phyloP scores from a whole-genome alignment of 2,888 invertebrate species.

The Lysandra bellargus region DNA sequence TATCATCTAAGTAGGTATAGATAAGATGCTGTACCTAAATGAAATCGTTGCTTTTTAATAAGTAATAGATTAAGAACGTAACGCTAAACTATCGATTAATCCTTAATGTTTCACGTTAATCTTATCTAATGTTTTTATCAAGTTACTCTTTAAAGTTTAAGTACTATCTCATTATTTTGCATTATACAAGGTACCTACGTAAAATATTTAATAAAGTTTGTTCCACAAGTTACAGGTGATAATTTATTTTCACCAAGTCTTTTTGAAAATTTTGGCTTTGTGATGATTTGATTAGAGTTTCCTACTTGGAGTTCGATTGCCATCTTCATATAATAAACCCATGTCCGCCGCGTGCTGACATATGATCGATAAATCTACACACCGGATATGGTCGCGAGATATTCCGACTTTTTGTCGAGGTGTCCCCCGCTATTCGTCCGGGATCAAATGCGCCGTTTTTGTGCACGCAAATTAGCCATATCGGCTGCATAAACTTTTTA shows the following conservation, averaged over 20 bases:
- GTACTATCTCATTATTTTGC: no score
- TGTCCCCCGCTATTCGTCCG: neutral
- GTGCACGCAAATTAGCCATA: slow-evolving; percentile 4
- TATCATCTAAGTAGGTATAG: no score
- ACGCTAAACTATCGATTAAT: neutral
- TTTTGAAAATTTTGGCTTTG: no score
- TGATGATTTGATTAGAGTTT: neutral
- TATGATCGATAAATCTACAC: slow-evolving; percentile 58
- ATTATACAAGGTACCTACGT: no score
- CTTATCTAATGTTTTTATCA: no score
- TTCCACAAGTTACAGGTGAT: no score
- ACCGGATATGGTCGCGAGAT: slow-evolving; percentile 61
- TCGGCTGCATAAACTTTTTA: neutral
- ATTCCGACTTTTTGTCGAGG: slow-evolving; percentile 9
- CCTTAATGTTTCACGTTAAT: no score
- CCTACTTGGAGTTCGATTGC: neutral
- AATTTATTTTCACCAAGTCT: no score
- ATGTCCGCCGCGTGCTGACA: slow-evolving; percentile 45
- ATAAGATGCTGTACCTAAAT: neutral
- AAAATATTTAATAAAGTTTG: no score
- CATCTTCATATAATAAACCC: neutral
- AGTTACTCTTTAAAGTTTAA: no score
- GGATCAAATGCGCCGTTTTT: neutral
- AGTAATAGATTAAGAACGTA: neutral
- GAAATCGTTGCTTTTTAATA: neutral